These are phyloP conservation scores for Ferrisia virgata DNA, from an alignment of 2,888 invertebrate genomes.

Conservation along the genomic window DNA sequence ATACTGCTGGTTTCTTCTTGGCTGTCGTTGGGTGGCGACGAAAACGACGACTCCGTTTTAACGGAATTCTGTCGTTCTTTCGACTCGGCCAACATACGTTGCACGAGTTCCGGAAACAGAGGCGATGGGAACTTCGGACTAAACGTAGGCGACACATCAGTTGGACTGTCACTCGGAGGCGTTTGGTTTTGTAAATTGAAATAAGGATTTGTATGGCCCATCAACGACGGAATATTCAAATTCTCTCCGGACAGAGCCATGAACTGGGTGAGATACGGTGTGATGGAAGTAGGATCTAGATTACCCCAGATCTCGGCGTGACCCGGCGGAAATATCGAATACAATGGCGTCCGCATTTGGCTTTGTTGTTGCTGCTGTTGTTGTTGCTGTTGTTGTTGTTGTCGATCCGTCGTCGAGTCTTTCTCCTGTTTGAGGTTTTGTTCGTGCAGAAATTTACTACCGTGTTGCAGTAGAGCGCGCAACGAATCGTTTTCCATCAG, in stretches of 20 bases:
- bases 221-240: slow-evolving; percentile 49
- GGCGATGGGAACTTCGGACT: slow-evolving; percentile 46
- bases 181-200: slow-evolving; percentile 56
- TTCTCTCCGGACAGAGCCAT: slow-evolving; percentile 41
- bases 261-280: slow-evolving; percentile 53
- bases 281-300: slow-evolving; percentile 57
- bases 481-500: slow-evolving; percentile 57
- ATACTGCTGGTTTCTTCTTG: slow-evolving; percentile 54
- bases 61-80: slow-evolving; percentile 40
- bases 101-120: slow-evolving; percentile 59
- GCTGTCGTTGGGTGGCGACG: slow-evolving; percentile 51
- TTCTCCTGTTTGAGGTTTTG: slow-evolving; percentile 42
- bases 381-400: too few species aligned
- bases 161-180: slow-evolving; percentile 45
- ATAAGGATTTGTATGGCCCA: slow-evolving; percentile 52
- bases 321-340: slow-evolving; percentile 47
- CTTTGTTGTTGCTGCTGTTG: background rate
- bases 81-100: slow-evolving; percentile 58
- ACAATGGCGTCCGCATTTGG: slow-evolving; percentile 46
- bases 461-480: slow-evolving; percentile 57
- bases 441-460: slow-evolving; percentile 53
- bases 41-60: slow-evolving; percentile 19
- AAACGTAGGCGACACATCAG: slow-evolving; percentile 49
- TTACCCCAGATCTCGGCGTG: slow-evolving; percentile 49
- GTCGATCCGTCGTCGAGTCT: slow-evolving; percentile 26